Evolutionary conservation across 2,113 vertebrate species (phyloP).

Genomic region (Hypomesus transpacificus): DNA sequence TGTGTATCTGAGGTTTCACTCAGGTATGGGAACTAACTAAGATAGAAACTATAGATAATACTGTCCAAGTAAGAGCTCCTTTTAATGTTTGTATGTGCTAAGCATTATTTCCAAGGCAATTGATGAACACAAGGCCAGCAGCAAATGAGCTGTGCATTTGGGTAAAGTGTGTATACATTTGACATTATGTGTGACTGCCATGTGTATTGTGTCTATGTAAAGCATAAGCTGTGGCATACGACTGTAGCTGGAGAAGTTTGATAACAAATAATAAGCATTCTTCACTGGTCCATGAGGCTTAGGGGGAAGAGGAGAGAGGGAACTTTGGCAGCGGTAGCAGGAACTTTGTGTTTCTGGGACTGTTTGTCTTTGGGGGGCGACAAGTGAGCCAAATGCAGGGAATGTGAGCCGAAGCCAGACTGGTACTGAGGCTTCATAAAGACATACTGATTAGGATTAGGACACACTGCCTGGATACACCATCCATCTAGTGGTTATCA

Average conservation of each 20-base stretch:
- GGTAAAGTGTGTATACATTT: not conserved
- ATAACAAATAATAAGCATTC: constrained; percentile 40
- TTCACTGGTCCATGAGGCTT: constrained; percentile 50
- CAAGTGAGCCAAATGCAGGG: constrained; percentile 11
- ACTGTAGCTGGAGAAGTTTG: constrained; percentile 42
- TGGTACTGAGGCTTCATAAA: constrained; percentile 36
- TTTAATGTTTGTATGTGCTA: not conserved
- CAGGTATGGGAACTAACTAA: not conserved
- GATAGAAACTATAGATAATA: not conserved
- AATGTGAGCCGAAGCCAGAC: constrained; percentile 43
- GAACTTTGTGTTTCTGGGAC: not conserved
- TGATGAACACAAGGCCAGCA: too few species aligned
- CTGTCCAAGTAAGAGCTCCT: not conserved
- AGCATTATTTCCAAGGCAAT: not conserved
- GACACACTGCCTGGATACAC: constrained; percentile 14
- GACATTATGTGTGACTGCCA: constrained; percentile 1
- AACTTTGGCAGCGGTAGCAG: constrained; percentile 23
- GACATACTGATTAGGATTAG: constrained; percentile 27
- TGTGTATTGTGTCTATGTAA: constrained; percentile 15
- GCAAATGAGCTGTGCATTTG: too few species aligned
- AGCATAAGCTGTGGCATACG: too few species aligned
- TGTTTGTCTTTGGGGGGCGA: too few species aligned
- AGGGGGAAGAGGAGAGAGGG: not conserved
- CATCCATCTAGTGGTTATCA: too few species aligned
- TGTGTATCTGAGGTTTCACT: not conserved